Base-by-base conservation (phyloP, 2,113 vertebrate genomes). In the Benthochromis sp. region DNA sequence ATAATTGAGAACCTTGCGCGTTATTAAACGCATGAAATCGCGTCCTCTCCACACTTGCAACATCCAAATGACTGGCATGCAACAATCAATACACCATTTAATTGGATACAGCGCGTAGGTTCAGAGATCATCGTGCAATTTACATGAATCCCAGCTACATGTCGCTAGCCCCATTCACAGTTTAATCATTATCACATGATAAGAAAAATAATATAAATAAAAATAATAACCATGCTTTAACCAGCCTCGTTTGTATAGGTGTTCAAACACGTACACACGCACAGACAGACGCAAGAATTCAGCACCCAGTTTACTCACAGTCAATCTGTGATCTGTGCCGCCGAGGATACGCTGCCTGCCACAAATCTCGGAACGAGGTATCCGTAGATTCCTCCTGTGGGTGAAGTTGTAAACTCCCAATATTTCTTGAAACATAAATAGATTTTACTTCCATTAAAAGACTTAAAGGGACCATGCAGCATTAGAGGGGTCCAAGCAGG, bases 381-480 rank as follows among this genome's bases (percentile, higher is more conserved):
- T 95, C 95, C 95, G 94, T 85, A 92, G 94, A 94, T 95, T 93
- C 93, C 94, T 92, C 90, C 90, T 79, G 91, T 85, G 93, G 88
- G 57, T 38, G 81, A 94, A 96, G 95, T 96, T 96, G 94, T 94
- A 96, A 96, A 97, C 94, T 96, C 95, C 95, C 92, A 92, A 50
- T 94, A 82, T 96, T 90, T 94, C 93, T 92, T 92, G 93, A 84
- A 95, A 94, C 95, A 95, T 92, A 92, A 95, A 95, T 59, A 91
- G 95, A 88, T 93, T 88, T 96, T 94, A 94, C 96, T 96, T 95
- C 95, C 96, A 96, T 96, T 94, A 96, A 96, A 96, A 95, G 89
- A 93, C 91, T 92, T 93, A 88, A 90, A 85, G 90, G 93, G 91
- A 95, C 93, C 93, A 87, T 90, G 89, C 91, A 93, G 89, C 87